These are phyloP conservation scores for Pseudorhombus dupliciocellatus DNA, from an alignment of 2,113 vertebrate genomes.

Conservation along the genomic window DNA sequence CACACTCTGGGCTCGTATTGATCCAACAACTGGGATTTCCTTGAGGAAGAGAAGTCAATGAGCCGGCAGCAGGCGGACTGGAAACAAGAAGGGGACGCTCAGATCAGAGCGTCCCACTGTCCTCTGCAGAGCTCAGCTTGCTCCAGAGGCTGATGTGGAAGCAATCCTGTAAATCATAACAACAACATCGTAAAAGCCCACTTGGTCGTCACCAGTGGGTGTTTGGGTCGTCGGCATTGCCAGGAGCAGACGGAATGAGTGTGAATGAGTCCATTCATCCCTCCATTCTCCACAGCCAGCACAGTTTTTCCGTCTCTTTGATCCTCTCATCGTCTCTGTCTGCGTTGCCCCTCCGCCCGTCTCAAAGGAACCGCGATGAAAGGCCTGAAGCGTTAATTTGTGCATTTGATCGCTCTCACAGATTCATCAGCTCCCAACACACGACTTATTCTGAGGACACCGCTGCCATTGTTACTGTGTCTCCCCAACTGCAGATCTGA, in stretches of 20 bases:
- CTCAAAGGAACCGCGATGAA: slow-evolving; percentile 22
- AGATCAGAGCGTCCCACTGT: slow-evolving; percentile 2
- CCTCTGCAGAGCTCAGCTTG: background rate
- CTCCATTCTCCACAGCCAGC: slow-evolving; percentile 16
- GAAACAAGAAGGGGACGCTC: background rate
- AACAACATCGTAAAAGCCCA: background rate
- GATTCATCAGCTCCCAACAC: background rate
- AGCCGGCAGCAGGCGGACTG: background rate
- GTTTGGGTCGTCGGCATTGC: background rate
- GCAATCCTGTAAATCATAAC: background rate
- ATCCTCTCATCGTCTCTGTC: slow-evolving; percentile 28
- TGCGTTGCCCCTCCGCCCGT: slow-evolving; percentile 10
- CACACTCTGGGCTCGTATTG: background rate
- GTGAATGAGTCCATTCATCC: slow-evolving; percentile 40
- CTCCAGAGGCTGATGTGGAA: background rate
- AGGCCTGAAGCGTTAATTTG: background rate
- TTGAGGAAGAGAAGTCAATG: slow-evolving; percentile 10
- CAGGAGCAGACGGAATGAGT: background rate
- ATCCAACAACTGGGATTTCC: slow-evolving; percentile 22
- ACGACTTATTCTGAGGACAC: background rate
- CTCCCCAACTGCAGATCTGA: background rate
- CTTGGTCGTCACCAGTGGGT: background rate
- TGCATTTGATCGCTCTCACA: background rate
- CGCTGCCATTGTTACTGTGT: background rate
- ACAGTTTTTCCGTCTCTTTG: slow-evolving; percentile 29